A percentile compares a stretch with the other conserved stretches of the same genome.
Conservation (phyloP, 2,797 vertebrate species). For the Anableps anableps region DNA sequence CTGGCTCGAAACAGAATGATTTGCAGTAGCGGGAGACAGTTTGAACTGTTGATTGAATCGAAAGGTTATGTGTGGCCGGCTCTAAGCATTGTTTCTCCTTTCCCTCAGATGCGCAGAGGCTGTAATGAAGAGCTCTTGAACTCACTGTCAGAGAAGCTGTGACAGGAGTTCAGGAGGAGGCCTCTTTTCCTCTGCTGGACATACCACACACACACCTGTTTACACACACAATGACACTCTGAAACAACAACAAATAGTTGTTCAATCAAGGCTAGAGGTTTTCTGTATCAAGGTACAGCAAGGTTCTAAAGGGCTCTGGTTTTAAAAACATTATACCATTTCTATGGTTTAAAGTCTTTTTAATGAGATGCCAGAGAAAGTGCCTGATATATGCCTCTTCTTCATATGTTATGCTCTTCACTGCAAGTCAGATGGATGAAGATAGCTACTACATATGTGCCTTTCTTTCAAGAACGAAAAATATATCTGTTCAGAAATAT, state of each 20-base stretch:
- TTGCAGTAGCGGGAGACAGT: conserved; percentile 74
- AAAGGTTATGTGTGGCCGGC: conserved; percentile 81
- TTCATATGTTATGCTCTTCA: not conserved
- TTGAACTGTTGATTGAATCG: conserved; percentile 81
- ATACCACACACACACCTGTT: conserved; percentile 35
- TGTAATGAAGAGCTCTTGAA: conserved; percentile 92
- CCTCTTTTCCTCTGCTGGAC: conserved; percentile 69
- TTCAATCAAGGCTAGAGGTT: not conserved
- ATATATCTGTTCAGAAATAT: not conserved
- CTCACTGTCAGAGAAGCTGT: conserved; percentile 82
- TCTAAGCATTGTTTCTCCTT: conserved; percentile 78
- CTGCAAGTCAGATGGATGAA: not conserved
- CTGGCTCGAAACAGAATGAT: conserved; percentile 69
- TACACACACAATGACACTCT: conserved; percentile 5
- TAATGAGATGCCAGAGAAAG: not conserved
- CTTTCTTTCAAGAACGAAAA: not conserved
- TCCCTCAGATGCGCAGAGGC: conserved; percentile 75
- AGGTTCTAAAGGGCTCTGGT: not conserved
- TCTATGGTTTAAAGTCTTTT: not conserved
- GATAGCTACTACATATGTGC: not conserved
- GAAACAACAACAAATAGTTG: conserved; percentile 24
- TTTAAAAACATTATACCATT: not conserved
- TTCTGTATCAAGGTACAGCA: not conserved
- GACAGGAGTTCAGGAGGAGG: conserved; percentile 86
- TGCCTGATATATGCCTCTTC: not conserved